Base-by-base conservation (phyloP, 1,140 invertebrate genomes). In the Listronotus oregonensis region DNA sequence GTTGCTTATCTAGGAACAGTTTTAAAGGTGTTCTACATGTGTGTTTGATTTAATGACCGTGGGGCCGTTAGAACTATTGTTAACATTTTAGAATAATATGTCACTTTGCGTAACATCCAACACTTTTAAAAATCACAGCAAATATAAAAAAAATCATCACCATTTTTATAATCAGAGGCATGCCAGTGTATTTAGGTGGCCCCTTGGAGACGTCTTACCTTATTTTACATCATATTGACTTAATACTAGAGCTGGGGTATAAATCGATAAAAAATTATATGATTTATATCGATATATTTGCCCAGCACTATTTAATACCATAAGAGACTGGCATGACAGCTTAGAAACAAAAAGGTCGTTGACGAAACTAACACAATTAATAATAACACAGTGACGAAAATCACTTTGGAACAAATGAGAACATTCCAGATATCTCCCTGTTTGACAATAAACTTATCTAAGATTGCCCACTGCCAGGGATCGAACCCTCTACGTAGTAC, bases 81-180 rank as follows among this genome's bases (percentile, higher is more conserved):
- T 61, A 70, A 59, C 62, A 62, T 66, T 70, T 67, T 57, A 67
- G 64, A 70, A 67, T 69, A 55, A 54, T 65, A 56, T 65, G 60
- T 54, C 43, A 63, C 60, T 57, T 43, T 58, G 50, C 52, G 55
- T 56, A 70, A 72, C 66, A 73, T 72, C 68, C 67, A 73, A 73
- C 70, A 73, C 64, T 66, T 64, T 66, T 70, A 37, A 69, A 42
- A 75, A 75, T 75, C 74, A 75, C 74, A 75, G 74, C 69, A 74
- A 74, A 69, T 69, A 68, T 74, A 71, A 63, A 72, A 74, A 74
- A 69, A 49, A 65, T 49, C 40, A 65, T 11, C 4, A n/a, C 18
- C 17, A 31, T 21, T n/a, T 21, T 21, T 2, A 31, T 37, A 37
- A 4, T 37, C 8, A 37, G 34, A 37, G 34, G 34, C 34, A 37